These are phyloP conservation scores for Pelvicachromis taeniatus DNA, from an alignment of 2,113 vertebrate genomes.

Conservation along the genomic window DNA sequence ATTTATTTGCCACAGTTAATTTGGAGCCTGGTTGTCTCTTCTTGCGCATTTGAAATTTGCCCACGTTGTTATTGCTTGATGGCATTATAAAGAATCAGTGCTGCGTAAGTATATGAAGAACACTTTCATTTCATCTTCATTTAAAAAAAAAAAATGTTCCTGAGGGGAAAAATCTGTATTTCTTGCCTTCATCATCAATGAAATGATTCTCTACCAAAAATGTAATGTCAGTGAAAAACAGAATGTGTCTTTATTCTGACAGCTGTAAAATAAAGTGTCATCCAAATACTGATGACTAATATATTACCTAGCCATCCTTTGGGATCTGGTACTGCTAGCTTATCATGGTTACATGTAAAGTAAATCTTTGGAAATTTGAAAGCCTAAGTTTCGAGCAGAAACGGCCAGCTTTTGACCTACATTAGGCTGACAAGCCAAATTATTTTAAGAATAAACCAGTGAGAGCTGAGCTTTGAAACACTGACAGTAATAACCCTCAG, in stretches of 20 bases:
- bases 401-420: neutral
- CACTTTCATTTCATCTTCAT: neutral
- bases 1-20: neutral
- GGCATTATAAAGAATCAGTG: neutral
- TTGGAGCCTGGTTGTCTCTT: neutral
- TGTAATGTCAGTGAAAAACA: neutral
- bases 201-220: neutral
- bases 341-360: neutral
- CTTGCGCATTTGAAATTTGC: neutral
- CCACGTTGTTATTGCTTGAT: neutral
- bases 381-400: neutral
- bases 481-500: neutral
- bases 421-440: neutral
- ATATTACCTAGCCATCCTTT: neutral
- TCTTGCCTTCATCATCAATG: neutral
- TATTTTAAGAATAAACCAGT: neutral
- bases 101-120: neutral
- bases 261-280: neutral
- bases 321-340: neutral
- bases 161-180: neutral
- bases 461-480: neutral
- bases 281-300: neutral
- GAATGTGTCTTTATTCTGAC: neutral
- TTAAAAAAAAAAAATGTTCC: neutral
- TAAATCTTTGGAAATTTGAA: neutral